Percentiles rank a stretch among this genome's conserved stretches.
phyloP scores from a whole-genome alignment of 2,113 vertebrate genomes.

The Tragelaphus buxtoni region DNA sequence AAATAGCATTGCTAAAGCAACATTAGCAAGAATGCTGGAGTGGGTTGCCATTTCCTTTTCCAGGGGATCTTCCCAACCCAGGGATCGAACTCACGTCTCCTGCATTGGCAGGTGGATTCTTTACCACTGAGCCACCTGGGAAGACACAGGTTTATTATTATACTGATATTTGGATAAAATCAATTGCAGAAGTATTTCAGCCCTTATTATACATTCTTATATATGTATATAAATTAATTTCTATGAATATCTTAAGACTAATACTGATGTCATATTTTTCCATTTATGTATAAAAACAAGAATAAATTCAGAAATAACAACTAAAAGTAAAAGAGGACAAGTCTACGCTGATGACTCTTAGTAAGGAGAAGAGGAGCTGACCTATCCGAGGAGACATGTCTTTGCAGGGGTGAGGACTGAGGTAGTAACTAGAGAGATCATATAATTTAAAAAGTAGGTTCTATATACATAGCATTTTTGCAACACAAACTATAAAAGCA shows the following conservation, averaged over 20 bases:
- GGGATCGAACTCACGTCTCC: not conserved
- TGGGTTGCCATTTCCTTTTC: not conserved
- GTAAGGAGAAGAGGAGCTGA: not conserved
- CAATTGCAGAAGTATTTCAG: not conserved
- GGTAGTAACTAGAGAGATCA: not conserved
- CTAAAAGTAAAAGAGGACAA: not conserved
- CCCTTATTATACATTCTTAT: not conserved
- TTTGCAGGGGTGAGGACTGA: not conserved
- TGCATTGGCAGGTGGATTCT: not conserved
- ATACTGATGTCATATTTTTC: not conserved
- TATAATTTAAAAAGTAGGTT: not conserved
- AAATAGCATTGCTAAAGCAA: not conserved
- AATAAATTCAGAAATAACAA: constrained; percentile 27
- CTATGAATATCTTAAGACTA: not conserved
- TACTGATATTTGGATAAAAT: not conserved
- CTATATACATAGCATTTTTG: not conserved
- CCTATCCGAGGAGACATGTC: not conserved
- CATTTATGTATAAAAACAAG: not conserved
- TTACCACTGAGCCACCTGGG: not conserved
- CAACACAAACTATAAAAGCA: not conserved
- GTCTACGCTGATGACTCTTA: not conserved
- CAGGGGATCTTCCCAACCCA: not conserved
- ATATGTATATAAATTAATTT: not conserved
- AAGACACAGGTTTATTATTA: not conserved
- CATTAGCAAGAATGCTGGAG: not conserved